Conservation (phyloP, 2,888 invertebrate genomes). For the Agonum fuliginosum region DNA sequence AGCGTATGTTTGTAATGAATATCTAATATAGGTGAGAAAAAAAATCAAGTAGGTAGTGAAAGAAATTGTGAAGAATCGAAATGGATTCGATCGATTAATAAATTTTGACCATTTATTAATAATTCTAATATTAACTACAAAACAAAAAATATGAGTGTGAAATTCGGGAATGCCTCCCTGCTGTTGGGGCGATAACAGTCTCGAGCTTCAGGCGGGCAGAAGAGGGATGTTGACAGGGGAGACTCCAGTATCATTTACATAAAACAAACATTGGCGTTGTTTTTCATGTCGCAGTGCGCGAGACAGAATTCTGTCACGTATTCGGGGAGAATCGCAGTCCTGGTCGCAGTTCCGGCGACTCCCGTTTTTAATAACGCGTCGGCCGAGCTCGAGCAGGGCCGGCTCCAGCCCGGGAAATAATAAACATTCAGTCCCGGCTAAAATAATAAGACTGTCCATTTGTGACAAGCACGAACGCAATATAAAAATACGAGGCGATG, state of each 20-base stretch:
- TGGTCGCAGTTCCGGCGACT: slow-evolving; percentile 11
- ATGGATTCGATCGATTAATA: too few species aligned
- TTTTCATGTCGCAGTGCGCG: slow-evolving; percentile 55
- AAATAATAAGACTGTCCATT: slow-evolving; percentile 59
- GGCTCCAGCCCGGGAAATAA: slow-evolving; percentile 47
- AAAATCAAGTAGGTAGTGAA: too few species aligned
- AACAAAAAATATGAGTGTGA: background rate
- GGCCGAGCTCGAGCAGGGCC: slow-evolving; percentile 14
- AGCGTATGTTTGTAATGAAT: too few species aligned
- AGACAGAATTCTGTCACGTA: slow-evolving; percentile 60
- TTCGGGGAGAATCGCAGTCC: slow-evolving; percentile 49
- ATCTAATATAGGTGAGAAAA: too few species aligned
- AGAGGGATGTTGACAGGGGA: background rate
- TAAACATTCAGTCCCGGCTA: slow-evolving; percentile 54
- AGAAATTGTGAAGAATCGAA: too few species aligned
- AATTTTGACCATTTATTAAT: too few species aligned
- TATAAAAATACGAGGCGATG: slow-evolving; percentile 53
- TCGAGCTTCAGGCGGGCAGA: background rate
- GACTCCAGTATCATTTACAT: slow-evolving; percentile 63
- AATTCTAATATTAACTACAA: too few species aligned
- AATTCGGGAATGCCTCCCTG: background rate
- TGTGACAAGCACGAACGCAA: slow-evolving; percentile 58
- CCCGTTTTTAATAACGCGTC: slow-evolving; percentile 60
- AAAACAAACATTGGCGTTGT: slow-evolving; percentile 64
- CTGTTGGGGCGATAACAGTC: slow-evolving; percentile 2